phyloP scores from a whole-genome alignment of 2,888 invertebrate genomes.

The Patella pellucida region DNA sequence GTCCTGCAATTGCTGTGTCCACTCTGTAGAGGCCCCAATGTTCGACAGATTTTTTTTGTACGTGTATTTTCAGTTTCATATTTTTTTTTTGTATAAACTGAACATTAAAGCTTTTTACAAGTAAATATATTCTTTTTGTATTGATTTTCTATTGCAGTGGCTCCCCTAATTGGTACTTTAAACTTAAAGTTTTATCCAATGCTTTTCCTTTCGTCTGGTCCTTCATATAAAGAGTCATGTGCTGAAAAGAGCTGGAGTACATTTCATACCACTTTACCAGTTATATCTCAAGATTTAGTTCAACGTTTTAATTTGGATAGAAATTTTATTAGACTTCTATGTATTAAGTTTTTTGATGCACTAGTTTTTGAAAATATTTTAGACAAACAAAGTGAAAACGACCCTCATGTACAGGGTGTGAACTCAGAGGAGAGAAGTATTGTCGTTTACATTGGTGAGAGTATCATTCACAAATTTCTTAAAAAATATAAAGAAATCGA shows the following conservation, averaged over 20 bases:
- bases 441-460: background rate
- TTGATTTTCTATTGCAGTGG: too few relatives aligned
- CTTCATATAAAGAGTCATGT: background rate
- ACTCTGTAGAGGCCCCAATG: too few relatives aligned
- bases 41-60: too few relatives aligned
- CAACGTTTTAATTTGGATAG: background rate
- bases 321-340: background rate
- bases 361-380: background rate
- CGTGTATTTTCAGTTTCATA: too few relatives aligned
- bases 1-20: too few relatives aligned
- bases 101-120: too few relatives aligned
- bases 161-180: too few relatives aligned
- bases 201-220: too few relatives aligned
- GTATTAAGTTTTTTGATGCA: background rate
- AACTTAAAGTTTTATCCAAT: background rate
- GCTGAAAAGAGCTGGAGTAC: background rate
- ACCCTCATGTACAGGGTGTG: background rate
- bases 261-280: background rate
- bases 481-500: background rate
- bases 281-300: background rate
- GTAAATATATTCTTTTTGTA: too few relatives aligned
- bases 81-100: too few relatives aligned
- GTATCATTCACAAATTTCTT: background rate
- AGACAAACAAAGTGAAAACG: background rate
- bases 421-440: background rate